Evolutionary conservation across 2,113 vertebrate species (phyloP).

Genomic region (Eurypyga helias): DNA sequence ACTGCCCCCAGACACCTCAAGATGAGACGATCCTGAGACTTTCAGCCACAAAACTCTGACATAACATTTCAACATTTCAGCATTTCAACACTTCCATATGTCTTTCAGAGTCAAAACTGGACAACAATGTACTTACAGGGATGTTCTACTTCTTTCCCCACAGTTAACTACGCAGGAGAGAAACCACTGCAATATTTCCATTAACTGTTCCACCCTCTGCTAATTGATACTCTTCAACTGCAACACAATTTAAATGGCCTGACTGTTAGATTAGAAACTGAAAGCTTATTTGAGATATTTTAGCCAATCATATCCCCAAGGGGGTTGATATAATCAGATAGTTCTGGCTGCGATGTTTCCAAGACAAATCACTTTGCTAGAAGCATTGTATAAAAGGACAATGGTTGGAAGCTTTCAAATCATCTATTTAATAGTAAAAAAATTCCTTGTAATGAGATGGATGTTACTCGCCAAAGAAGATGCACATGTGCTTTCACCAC

Average conservation of each 20-base stretch:
- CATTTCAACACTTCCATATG: neutral
- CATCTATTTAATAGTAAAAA: slow-evolving; percentile 5
- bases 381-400: slow-evolving; percentile 13
- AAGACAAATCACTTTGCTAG: neutral
- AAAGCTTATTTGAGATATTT: neutral
- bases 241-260: neutral
- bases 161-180: neutral
- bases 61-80: neutral
- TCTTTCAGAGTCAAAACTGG: neutral
- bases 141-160: neutral
- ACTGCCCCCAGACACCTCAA: neutral
- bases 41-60: neutral
- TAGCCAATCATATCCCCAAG: neutral
- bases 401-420: slow-evolving; percentile 12
- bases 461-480: neutral
- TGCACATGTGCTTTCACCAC: neutral
- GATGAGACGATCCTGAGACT: neutral
- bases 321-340: neutral
- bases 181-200: neutral
- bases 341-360: neutral
- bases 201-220: neutral
- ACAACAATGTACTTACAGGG: neutral
- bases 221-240: neutral
- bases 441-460: neutral
- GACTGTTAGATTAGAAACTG: neutral